Evolutionary conservation across 2,888 invertebrate species (phyloP), one percentile per base, ranked within the genome.

Genomic region (Pseudococcus jackbeardsleyi): DNA sequence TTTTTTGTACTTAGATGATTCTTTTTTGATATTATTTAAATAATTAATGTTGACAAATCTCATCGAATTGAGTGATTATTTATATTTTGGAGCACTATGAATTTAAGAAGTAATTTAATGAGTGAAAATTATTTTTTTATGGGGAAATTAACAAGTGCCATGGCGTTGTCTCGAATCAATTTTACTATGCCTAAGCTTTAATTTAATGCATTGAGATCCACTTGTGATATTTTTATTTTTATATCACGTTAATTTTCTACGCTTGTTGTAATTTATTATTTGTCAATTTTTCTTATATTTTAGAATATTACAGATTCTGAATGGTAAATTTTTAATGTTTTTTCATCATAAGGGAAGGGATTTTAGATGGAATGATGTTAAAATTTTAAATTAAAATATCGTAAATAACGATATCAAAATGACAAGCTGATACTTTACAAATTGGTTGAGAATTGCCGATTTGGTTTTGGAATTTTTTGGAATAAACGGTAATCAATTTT

Each of bases 221-320:
- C 86, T 68, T 86, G 86, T 86, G 86, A 86, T 86, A 77, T 86
- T 86, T 86, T 64, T 86, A 86, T 86, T 86, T 86, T 86, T 86
- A n/a, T 86, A 86, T 86, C 86, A 86, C 86, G 86, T 72, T 72
- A 68, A 50, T 85, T 85, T 82, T 82, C 46, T 82, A 82, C 79
- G 79, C 79, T 82, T 82, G 79, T 82, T 82, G 46, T 46, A 82
- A 42, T 77, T 77, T 9, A 64, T 82, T 46, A 82, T 82, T 82
- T 82, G 79, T 82, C 79, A 82, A 82, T 82, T 82, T 72, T 22
- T 33, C 17, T 17, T 46, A 3, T 46, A 82, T 46, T 82, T 82
- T 82, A 82, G 79, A 46, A 3, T 1, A 82, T 33, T 82, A 82
- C 3, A 82, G 42, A 46, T 42, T 82, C 22, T 46, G 11, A 77